Evolutionary conservation across 2,113 vertebrate species (phyloP).

Genomic region (Mesitornis unicolor): DNA sequence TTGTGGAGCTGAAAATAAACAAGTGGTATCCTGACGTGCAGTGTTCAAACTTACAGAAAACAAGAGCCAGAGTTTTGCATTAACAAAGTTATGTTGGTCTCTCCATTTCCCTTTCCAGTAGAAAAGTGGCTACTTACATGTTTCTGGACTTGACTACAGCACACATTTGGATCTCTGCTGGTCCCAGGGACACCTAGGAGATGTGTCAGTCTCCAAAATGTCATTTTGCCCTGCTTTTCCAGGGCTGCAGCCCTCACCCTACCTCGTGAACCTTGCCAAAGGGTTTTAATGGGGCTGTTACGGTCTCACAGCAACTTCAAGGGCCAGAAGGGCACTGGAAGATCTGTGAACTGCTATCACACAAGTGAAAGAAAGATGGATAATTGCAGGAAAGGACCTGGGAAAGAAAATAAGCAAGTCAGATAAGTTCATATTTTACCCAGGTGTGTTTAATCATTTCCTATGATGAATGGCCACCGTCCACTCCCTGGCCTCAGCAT

Average conservation of each 20-base stretch:
- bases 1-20: background rate
- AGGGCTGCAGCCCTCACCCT: background rate
- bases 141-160: background rate
- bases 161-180: background rate
- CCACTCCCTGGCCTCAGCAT: background rate
- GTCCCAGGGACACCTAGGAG: background rate
- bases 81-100: background rate
- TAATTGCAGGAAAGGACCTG: background rate
- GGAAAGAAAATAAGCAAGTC: background rate
- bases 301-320: background rate
- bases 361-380: background rate
- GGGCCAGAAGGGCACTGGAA: background rate
- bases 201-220: background rate
- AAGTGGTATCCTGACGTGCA: background rate
- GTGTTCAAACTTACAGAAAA: background rate
- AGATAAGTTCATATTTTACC: background rate
- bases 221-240: background rate
- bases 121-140: background rate
- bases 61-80: background rate
- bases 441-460: background rate
- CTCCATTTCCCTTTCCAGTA: background rate
- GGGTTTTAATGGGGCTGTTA: background rate
- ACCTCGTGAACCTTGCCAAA: background rate
- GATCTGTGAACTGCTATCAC: background rate
- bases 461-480: background rate